Conservation (phyloP, 2,797 vertebrate species). For the Mus minutoides region DNA sequence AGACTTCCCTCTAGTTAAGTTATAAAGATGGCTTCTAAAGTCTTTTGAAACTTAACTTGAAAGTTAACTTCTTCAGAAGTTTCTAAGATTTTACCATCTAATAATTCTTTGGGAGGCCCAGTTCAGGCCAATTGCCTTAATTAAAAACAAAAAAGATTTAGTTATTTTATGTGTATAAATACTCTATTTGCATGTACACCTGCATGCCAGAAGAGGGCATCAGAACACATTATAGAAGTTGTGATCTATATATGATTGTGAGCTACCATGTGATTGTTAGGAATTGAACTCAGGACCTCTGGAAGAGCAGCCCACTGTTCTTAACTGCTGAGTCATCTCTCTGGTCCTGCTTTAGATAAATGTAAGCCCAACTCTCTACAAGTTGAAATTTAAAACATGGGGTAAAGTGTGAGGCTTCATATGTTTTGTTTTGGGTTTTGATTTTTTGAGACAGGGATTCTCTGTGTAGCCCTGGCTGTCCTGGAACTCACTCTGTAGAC, state of each 20-base stretch:
- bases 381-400: not conserved
- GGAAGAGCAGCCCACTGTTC: not conserved
- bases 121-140: slow-evolving; percentile 29
- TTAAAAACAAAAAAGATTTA: not conserved
- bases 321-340: too few species aligned
- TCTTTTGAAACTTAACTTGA: slow-evolving; percentile 4
- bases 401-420: not conserved
- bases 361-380: not conserved
- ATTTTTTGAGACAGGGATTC: too few species aligned
- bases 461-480: too few species aligned
- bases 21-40: not conserved
- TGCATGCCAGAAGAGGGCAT: not conserved
- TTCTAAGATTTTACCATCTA: slow-evolving; percentile 12
- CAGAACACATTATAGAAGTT: not conserved
- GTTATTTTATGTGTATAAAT: not conserved
- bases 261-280: not conserved
- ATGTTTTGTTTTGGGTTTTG: too few species aligned
- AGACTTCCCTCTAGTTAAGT: not conserved
- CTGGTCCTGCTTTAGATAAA: slow-evolving; percentile 1
- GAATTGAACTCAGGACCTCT: not conserved
- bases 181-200: not conserved
- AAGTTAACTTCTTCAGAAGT: slow-evolving; percentile 2
- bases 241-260: not conserved
- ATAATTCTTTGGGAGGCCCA: not conserved
- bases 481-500: too few species aligned